Evolutionary conservation across 2,888 invertebrate species (phyloP), one percentile per base, ranked within the genome.

Genomic region (Galerucella calmariensis): DNA sequence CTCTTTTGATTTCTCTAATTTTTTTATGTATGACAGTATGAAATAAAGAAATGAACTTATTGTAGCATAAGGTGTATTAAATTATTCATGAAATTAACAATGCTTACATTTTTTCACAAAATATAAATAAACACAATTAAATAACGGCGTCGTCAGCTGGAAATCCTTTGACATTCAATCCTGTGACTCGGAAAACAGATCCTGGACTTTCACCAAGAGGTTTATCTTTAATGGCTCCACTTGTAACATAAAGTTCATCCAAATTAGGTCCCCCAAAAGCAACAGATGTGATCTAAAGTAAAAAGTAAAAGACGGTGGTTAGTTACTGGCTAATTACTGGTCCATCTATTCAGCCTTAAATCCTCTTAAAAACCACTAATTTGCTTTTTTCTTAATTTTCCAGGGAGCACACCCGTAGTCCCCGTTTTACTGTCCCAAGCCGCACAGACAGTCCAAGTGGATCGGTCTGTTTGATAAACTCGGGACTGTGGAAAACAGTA

Each of bases 181-280:
- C 73, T 65, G 24, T 88, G 80, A 79, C 86, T 86, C 77, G 81
- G 85, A 14, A 88, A 80, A 27, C 86, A 4, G 41, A 88, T 81
- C 82, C 84, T 84, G 80, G 88, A 86, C 2, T 84, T n/a, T 77
- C 72, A 63, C 69, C 73, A 44, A 11, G 8, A 20, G 71, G 46
- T 59, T 73, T 70, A 11, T 76, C 69, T 5, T 67, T 76, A 1
- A 81, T 75, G n/a, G 75, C 27, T 9, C 77, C 81, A n/a, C 75
- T 72, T 0, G 81, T 81, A 11, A 81, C 79, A 56, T 78, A 81
- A 1, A 82, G 69, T 67, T 81, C 81, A 67, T 81, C 81, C 35
- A 81, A 67, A 72, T 80, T 78, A 1, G 67, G 67, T 2, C 81
- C 81, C 10, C 81, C 81, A 75, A 82, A 82, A 24, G 79, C 76